Conservation (phyloP, 2,797 vertebrate genomes). For the Coccyzus lansbergi region DNA sequence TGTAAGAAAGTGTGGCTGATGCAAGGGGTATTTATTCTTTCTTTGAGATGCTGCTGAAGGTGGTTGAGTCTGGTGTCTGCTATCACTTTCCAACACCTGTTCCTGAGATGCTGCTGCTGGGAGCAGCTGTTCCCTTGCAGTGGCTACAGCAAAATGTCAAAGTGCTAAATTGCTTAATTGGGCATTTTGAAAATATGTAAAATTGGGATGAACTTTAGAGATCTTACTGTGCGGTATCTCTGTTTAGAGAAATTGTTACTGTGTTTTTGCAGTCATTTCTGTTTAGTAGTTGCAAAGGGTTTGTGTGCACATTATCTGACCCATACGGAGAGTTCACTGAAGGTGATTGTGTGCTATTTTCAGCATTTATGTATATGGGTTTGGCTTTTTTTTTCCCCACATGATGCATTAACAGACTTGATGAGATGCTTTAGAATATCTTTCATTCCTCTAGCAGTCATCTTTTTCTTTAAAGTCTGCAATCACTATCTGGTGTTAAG, state of each 20-base stretch:
- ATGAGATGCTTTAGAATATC: background rate
- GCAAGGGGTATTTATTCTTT: background rate
- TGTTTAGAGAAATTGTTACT: background rate
- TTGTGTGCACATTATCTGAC: background rate
- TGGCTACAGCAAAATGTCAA: background rate
- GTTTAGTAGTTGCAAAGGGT: background rate
- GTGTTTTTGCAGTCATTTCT: background rate
- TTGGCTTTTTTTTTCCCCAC: background rate
- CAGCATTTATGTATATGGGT: background rate
- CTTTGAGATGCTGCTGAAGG: background rate
- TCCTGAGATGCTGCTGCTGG: background rate
- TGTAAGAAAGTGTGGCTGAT: background rate
- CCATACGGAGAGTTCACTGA: background rate
- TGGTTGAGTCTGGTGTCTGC: background rate
- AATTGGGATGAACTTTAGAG: background rate
- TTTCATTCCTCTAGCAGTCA: background rate
- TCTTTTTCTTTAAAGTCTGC: background rate
- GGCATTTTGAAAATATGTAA: background rate
- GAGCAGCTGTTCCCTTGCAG: background rate
- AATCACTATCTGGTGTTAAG: background rate
- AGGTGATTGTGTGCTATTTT: background rate
- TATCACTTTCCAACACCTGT: background rate
- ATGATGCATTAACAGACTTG: too few relatives aligned
- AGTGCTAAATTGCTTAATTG: background rate
- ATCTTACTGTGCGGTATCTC: rapidly evolving